Evolutionary conservation across 2,113 vertebrate genomes (phyloP), one percentile per base, ranked within the genome.

Genomic region (Pelobates fuscus): DNA sequence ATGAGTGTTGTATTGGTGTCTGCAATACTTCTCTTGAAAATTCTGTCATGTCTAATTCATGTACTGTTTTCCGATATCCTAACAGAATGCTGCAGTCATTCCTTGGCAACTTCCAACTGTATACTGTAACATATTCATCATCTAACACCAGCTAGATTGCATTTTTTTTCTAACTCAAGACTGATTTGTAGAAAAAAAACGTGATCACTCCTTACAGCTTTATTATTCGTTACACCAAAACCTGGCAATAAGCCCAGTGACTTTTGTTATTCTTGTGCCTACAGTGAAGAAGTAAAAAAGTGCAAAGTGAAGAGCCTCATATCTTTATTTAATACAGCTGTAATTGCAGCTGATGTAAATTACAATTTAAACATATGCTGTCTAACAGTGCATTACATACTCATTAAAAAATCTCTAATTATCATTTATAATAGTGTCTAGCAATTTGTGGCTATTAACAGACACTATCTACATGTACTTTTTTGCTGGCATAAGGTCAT

Each of bases 211-310:
- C 44, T 49, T 14, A 49, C 44, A 37, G 32, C 15, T 49, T 49
- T 11, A 17, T 49, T 55, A 5, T 21, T 37, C 32, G 10, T 37
- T 37, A 55, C 52, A 55, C n/a, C 5, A 8, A 55, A 23, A 4
- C 52, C 52, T 55, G 52, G 52, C 6, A 23, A 2, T 23, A 5
- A 55, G 21, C 20, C 21, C 20, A 23, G 21, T 2, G 20, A 5
- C 32, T 55, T 55, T 55, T 55, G 52, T 21, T 55, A 55, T 55
- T 23, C 52, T 21, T 55, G 20, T 55, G 32, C 32, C 32, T 37
- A 6, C 32, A 37, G 32, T 10, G 10, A 37, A 37, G 10, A 37
- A 37, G 32, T 10, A 37, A 37, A 1, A 10, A 10, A 49, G 15
- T 14, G 8, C 3, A 7, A 14, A 49, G 12, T 7, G 8, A 14